Conservation (phyloP, 2,888 invertebrate genomes). For the Trissolcus brochymenae region DNA sequence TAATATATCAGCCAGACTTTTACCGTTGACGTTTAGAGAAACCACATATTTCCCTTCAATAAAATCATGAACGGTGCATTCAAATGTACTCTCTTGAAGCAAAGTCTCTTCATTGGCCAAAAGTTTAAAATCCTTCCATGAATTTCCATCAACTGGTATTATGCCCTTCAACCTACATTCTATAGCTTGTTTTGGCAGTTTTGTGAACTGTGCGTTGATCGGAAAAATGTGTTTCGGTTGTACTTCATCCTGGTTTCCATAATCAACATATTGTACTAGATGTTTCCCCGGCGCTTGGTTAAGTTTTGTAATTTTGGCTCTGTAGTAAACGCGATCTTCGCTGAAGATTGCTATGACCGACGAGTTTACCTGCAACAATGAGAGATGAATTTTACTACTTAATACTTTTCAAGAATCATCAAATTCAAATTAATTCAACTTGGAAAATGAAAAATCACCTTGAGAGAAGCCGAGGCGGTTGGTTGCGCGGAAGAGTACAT, state of each 20-base stretch:
- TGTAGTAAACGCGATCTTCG: constrained; percentile 84
- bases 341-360: constrained; percentile 84
- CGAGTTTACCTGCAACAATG: constrained; percentile 77
- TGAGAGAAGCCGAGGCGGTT: constrained; percentile 62
- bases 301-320: constrained; percentile 81
- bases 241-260: constrained; percentile 84
- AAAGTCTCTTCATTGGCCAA: constrained; percentile 59
- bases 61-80: constrained; percentile 79
- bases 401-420: neutral
- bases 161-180: constrained; percentile 82
- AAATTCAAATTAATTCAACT: neutral
- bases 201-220: constrained; percentile 82
- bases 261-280: constrained; percentile 84
- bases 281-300: constrained; percentile 79
- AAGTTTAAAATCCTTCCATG: constrained; percentile 81
- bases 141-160: constrained; percentile 78
- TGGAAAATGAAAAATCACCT: constrained; percentile 60
- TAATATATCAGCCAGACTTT: constrained; percentile 77
- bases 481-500: constrained; percentile 78
- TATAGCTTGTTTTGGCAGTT: constrained; percentile 84
- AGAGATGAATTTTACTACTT: neutral
- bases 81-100: constrained; percentile 76
- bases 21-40: constrained; percentile 77
- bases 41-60: constrained; percentile 78
- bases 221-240: constrained; percentile 83